A percentile compares a stretch with the other conserved stretches of the same genome.
These are phyloP conservation scores for Mastacembelus armatus DNA, from an alignment of 2,797 vertebrate genomes.

Conservation along the genomic window DNA sequence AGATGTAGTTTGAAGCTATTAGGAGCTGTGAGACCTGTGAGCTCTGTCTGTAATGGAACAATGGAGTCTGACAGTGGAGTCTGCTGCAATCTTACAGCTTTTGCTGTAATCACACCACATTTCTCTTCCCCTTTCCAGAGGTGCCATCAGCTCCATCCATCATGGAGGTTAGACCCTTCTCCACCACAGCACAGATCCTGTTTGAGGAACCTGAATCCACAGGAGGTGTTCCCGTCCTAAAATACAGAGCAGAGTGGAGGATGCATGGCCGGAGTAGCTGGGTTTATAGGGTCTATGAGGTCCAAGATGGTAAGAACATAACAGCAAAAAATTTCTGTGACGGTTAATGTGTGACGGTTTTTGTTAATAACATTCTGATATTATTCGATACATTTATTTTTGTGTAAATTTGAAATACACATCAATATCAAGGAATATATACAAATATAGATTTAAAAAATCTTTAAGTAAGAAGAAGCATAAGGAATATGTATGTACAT, in stretches of 20 bases:
- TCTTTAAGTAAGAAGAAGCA: no score
- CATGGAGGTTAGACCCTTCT: slow-evolving; percentile 90
- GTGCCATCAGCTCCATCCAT: slow-evolving; percentile 93
- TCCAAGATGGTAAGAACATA: slow-evolving; percentile 86
- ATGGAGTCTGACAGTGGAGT: slow-evolving; percentile 15
- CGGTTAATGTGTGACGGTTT: no score
- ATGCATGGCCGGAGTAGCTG: slow-evolving; percentile 82
- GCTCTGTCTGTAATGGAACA: slow-evolving; percentile 20
- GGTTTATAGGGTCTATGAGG: slow-evolving; percentile 84
- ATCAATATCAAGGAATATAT: no score
- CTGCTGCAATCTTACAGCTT: slow-evolving; percentile 36
- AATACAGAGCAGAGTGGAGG: slow-evolving; percentile 92
- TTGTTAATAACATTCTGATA: no score
- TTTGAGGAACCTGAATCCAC: slow-evolving; percentile 93
- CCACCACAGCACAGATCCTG: slow-evolving; percentile 91
- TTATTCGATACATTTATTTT: no score
- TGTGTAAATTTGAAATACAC: no score
- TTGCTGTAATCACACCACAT: slow-evolving; percentile 34
- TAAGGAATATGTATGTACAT: no score
- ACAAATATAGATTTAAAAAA: no score
- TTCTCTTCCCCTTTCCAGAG: slow-evolving; percentile 81
- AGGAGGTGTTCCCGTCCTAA: slow-evolving; percentile 94
- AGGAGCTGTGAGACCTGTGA: slow-evolving; percentile 30
- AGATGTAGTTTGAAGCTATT: slow-evolving; percentile 12
- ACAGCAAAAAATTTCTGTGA: neutral